phyloP scores from a whole-genome alignment of 2,113 vertebrate genomes.

The Furnarius figulus region DNA sequence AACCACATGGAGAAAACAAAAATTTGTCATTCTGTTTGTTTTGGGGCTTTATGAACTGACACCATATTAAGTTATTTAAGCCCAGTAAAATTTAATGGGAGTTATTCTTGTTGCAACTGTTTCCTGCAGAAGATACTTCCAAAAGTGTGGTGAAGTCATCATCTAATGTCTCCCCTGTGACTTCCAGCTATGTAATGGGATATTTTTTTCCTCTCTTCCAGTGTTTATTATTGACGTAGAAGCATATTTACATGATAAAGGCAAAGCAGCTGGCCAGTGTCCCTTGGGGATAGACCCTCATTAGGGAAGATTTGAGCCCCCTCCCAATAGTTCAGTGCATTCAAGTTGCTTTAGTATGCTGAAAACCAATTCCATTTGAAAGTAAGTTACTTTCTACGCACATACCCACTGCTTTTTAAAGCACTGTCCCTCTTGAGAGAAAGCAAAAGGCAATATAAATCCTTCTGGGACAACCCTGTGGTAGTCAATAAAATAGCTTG shows the following conservation, averaged over 20 bases:
- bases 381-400: constrained; percentile 17
- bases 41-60: constrained; percentile 30
- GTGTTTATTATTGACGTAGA: constrained; percentile 16
- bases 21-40: constrained; percentile 35
- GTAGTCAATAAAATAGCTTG: not conserved
- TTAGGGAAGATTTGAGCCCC: constrained; percentile 17
- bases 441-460: constrained; percentile 13
- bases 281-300: constrained; percentile 48
- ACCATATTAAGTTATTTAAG: not conserved
- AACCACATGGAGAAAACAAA: constrained; percentile 18
- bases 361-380: constrained; percentile 45
- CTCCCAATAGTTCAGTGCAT: constrained; percentile 48
- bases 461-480: constrained; percentile 31
- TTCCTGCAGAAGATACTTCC: constrained; percentile 24
- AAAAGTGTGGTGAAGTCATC: constrained; percentile 49
- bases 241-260: constrained; percentile 33
- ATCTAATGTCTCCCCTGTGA: constrained; percentile 20
- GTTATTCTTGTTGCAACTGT: not conserved
- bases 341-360: constrained; percentile 56
- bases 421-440: constrained; percentile 30
- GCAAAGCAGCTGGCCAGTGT: constrained; percentile 60
- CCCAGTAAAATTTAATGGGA: not conserved
- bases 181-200: constrained; percentile 45
- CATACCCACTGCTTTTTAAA: constrained; percentile 39
- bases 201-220: not conserved